Evolutionary conservation across 2,113 vertebrate species (phyloP).

Genomic region (Mesoclemmys tuberculata): DNA sequence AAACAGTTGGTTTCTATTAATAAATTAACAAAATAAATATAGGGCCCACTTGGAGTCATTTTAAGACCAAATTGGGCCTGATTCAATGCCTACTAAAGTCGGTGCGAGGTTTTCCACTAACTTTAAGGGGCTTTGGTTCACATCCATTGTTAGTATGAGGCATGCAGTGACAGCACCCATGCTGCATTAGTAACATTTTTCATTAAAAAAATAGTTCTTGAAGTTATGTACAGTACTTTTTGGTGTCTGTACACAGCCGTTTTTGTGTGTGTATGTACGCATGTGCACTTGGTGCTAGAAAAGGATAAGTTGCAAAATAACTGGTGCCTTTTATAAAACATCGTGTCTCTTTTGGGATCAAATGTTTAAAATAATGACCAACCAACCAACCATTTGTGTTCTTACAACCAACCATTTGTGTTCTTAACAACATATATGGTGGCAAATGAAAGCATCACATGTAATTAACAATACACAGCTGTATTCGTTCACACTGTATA

Average conservation of each 20-base stretch:
- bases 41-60: background rate
- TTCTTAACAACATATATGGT: background rate
- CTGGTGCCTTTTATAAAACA: conserved; percentile 10
- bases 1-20: background rate
- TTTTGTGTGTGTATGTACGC: background rate
- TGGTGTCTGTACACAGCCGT: background rate
- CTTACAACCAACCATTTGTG: background rate
- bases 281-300: background rate
- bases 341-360: background rate
- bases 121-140: background rate
- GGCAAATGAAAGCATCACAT: conserved; percentile 47
- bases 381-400: background rate
- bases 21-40: background rate
- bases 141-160: background rate
- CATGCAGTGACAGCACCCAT: background rate
- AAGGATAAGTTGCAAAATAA: background rate
- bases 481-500: background rate
- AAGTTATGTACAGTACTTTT: background rate
- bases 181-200: conserved; percentile 32
- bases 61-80: background rate
- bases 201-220: conserved; percentile 31
- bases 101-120: conserved; percentile 2
- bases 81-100: background rate
- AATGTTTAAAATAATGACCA: conserved; percentile 24
- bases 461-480: conserved; percentile 43